phyloP scores from a whole-genome alignment of 2,888 invertebrate genomes.

The Pseudanteris insignis region DNA sequence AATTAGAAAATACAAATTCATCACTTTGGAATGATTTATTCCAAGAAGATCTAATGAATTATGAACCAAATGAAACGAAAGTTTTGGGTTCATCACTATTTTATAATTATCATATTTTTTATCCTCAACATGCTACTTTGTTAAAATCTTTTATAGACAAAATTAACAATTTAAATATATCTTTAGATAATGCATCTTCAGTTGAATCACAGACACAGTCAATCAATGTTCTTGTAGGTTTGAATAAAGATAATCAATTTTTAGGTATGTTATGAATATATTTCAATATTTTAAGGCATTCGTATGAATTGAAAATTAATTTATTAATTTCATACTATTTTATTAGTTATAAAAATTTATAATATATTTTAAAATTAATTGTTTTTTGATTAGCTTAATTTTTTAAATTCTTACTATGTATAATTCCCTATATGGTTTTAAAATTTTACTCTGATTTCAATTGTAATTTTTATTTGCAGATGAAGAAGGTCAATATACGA shows the following conservation, averaged over 20 bases:
- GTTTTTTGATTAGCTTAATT: no score
- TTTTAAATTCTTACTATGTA: neutral
- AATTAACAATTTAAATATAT: conserved; percentile 51
- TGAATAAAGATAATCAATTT: conserved; percentile 27
- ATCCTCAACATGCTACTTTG: conserved; percentile 49
- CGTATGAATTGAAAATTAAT: no score
- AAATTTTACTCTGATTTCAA: no score
- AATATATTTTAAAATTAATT: no score
- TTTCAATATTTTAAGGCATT: no score
- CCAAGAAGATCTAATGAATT: conserved; percentile 52
- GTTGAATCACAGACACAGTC: conserved; percentile 52
- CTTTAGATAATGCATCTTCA: conserved; percentile 50
- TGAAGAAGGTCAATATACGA: conserved; percentile 68
- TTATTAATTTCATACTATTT: no score
- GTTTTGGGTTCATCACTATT: conserved; percentile 50
- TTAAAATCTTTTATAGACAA: conserved; percentile 49
- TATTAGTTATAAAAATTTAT: no score
- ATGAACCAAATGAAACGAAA: conserved; percentile 49
- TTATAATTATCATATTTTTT: conserved; percentile 55
- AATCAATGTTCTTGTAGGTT: conserved; percentile 50
- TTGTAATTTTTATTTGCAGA: conserved; percentile 54
- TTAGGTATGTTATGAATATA: conserved; percentile 19
- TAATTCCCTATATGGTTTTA: neutral
- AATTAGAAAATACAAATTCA: conserved; percentile 55
- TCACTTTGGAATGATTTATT: conserved; percentile 61